A percentile compares a stretch with the other conserved stretches of the same genome.
Evolutionary conservation across 2,888 invertebrate species (phyloP).

Genomic region (Pantelozetes paolii): DNA sequence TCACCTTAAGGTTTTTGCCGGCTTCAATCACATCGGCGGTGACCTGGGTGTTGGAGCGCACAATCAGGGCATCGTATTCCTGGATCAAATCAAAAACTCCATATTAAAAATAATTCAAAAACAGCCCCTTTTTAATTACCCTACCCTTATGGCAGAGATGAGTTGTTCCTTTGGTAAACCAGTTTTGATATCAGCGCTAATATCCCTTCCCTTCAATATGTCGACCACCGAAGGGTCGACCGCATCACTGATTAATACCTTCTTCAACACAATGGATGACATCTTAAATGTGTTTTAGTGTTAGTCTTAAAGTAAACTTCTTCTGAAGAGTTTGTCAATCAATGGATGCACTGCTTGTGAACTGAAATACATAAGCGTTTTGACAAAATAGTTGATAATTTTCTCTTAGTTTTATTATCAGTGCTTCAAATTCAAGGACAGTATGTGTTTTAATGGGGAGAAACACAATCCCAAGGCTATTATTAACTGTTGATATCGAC

Average conservation of each 20-base stretch:
- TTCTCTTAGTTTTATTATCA: too few species aligned
- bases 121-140: too few species aligned
- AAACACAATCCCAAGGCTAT: slow-evolving; percentile 13
- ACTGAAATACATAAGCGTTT: too few species aligned
- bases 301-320: too few species aligned
- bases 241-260: slow-evolving; percentile 86
- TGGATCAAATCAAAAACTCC: too few species aligned
- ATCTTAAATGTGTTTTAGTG: too few species aligned
- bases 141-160: slow-evolving; percentile 74
- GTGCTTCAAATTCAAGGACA: slow-evolving; percentile 13
- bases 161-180: slow-evolving; percentile 74
- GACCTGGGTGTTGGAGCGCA: slow-evolving; percentile 52
- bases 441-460: slow-evolving; percentile 3
- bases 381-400: too few species aligned
- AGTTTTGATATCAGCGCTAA: slow-evolving; percentile 72
- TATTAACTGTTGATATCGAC: too few species aligned
- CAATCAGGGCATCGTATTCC: slow-evolving; percentile 85
- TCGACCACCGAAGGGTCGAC: slow-evolving; percentile 80
- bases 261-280: slow-evolving; percentile 61
- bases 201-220: slow-evolving; percentile 69
- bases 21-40: slow-evolving; percentile 65
- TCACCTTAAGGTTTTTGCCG: slow-evolving; percentile 72
- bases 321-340: too few species aligned
- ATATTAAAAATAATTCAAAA: too few species aligned
- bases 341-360: too few species aligned